A percentile compares a stretch with the other conserved stretches of the same genome.
These are phyloP conservation scores for Lycaon pictus DNA, from an alignment of 2,113 vertebrate species.

Conservation along the genomic window DNA sequence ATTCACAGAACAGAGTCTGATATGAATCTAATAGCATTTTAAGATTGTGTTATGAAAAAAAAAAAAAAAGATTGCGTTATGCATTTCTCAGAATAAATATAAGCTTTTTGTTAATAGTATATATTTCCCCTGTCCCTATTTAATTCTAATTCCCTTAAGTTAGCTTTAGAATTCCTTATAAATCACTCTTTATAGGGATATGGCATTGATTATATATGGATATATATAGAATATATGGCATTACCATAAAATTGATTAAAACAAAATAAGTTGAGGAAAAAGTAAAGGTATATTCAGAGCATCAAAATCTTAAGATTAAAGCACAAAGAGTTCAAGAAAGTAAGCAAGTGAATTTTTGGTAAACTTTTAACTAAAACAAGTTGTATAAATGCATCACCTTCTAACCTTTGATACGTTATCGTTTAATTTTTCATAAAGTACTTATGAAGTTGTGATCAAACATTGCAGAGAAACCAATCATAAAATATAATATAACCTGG, in stretches of 20 bases:
- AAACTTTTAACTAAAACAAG: background rate
- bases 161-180: background rate
- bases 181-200: background rate
- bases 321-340: background rate
- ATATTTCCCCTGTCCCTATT: background rate
- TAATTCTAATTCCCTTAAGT: background rate
- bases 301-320: background rate
- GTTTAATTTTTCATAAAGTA: background rate
- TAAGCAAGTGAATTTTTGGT: background rate
- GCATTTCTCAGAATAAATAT: background rate
- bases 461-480: background rate
- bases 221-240: too few species aligned
- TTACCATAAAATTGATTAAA: background rate
- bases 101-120: background rate
- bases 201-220: too few species aligned
- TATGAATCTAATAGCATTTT: background rate
- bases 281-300: background rate
- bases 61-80: background rate
- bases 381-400: background rate
- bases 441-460: background rate
- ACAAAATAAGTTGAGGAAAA: background rate
- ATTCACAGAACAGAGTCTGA: background rate
- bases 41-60: background rate
- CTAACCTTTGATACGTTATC: background rate
- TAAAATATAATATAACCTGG: background rate